Evolutionary conservation across 2,797 vertebrate species (phyloP).

Genomic region (Potorous gilbertii): DNA sequence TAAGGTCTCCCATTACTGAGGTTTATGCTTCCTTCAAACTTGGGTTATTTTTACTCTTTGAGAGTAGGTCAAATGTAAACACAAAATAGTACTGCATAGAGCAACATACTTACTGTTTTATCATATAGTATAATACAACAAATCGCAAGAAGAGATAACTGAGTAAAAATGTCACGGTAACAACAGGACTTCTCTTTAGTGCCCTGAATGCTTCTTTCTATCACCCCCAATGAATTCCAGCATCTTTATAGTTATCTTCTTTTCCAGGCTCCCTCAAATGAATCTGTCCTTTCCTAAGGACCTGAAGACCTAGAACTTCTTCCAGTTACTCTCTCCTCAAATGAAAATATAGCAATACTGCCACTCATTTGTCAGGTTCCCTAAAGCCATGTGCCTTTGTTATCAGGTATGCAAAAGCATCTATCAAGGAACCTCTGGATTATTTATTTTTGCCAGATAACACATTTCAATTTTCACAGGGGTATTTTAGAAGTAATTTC

Average conservation of each 20-base stretch:
- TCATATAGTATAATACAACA: not conserved
- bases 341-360: not conserved
- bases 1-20: slow-evolving; percentile 23
- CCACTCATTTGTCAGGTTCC: not conserved
- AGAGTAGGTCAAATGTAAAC: slow-evolving; percentile 31
- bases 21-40: not conserved
- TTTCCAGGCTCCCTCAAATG: not conserved
- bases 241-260: not conserved
- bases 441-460: not conserved
- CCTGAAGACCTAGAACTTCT: not conserved
- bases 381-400: not conserved
- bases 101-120: not conserved
- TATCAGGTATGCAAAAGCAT: not conserved
- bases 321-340: not conserved
- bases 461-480: not conserved
- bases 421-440: not conserved
- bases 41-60: slow-evolving; percentile 7
- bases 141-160: not conserved
- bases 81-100: slow-evolving; percentile 2
- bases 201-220: not conserved
- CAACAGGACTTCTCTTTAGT: not conserved
- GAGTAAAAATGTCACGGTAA: not conserved
- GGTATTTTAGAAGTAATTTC: not conserved
- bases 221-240: not conserved
- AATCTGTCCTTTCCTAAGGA: not conserved